Base-by-base conservation (phyloP, 2,888 invertebrate genomes). In the Microdon myrmicae region DNA sequence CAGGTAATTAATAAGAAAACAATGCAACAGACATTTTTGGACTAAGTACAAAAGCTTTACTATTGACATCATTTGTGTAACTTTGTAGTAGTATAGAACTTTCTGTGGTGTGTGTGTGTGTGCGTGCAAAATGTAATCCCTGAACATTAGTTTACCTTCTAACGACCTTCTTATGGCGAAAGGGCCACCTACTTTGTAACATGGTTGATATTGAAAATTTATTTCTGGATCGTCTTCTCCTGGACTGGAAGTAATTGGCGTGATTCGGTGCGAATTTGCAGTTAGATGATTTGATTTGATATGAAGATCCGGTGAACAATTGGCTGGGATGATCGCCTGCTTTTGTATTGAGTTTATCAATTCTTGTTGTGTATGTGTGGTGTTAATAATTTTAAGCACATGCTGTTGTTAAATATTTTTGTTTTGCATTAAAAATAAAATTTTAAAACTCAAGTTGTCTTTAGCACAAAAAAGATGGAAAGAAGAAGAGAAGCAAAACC, bases 341-440 rank as follows among this genome's bases (percentile, higher is more conserved):
- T 55, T 47, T 37, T 37, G 41, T 45, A 67, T 66, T 67, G 56
- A 68, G 64, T 67, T 68, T 35, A 34, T 45, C 51, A 48, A 26
- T 48, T 48, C 56, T 59, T 64, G 70, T 64, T 68, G 71, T 70
- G 68, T 74, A 73, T 66, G 78, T 69, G 68, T 73, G 75, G 75
- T 59, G 75, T 78, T 44, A 76, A 71, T 61, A 71, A 70, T 60
- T 70, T 76, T 61, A 77, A 67, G 77, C 78, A 39, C 45, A 60
- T 55, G 54, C 78, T 77, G 41, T 43, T 68, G 22, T 48, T 49
- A 47, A 29, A 39, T 37, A 29, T 55, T 43, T 31, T 23, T 34
- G 10, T 17, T 32, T 48, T 23, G 20, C 43, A 37, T 25, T 37
- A 20, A 31, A 32, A 14, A 34, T 25, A 31, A 41, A 23, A 23